Evolutionary conservation across 2,888 invertebrate genomes (phyloP), one percentile per base, ranked within the genome.

Genomic region (Odontocolon sp.): DNA sequence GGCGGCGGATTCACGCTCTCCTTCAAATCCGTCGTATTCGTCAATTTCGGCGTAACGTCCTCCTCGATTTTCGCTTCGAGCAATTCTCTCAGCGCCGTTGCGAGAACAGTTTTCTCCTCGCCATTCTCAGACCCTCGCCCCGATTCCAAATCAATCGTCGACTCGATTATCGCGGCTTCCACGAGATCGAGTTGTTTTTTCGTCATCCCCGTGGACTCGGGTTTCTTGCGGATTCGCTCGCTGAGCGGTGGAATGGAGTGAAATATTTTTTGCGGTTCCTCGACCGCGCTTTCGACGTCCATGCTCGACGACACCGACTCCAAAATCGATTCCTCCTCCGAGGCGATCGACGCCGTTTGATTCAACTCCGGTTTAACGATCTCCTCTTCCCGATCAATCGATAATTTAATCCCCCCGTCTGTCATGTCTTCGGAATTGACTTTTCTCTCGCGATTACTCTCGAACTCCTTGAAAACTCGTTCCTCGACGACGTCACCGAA

Each of bases 171-270:
- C 1, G 88, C 86, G 0, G 89, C 88, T 54, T 89, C 88, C 33
- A 89, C 89, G 50, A 89, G 88, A 11, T 88, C 87, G 8, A 90
- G 28, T n/a, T 84, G 85, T 0, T 86, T 85, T 70, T 86, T 89
- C 3, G 85, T 42, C 9, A 80, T 56, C 0, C 71, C 69, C 18
- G 81, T 78, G 0, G 82, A 74, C 6, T 89, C 89, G 6, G 83
- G 66, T 26, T 90, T 90, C 66, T 90, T 90, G 0, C 89, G 86
- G 8, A 90, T 90, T 31, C 90, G 82, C 47, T 90, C 90, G 66
- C 90, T 90, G 8, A 90, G 75, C 0, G 90, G 90, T 36, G 88
- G 87, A 70, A 90, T 90, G 2, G 89, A 87, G 3, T 87, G 85
- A 77, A 89, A 88, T 14, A 87, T 83, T 59, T 86, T 86, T 1